Evolutionary conservation across 1,140 invertebrate genomes (phyloP), one percentile per base, ranked within the genome.

Genomic region (Drosophila seguyi): DNA sequence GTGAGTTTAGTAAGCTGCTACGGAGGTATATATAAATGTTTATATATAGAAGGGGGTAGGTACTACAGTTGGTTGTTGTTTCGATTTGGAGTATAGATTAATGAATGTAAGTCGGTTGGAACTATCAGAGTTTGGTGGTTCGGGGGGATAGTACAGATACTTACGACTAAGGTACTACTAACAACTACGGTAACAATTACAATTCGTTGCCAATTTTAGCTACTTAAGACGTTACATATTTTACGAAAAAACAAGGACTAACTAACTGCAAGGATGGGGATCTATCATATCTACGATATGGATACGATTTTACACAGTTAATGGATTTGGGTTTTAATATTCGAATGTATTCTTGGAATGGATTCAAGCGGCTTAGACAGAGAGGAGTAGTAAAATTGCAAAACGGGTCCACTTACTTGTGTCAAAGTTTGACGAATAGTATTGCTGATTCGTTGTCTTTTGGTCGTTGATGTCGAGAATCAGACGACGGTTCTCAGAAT

Each of bases 341-440:
- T 60, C 38, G 6, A 38, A 66, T 76, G 61, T 42, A 63, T 61
- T 44, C 14, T 68, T 18, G 31, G 22, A 25, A 69, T 66, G 72
- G 74, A 50, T 82, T 48, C 18, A 69, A 83, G 73, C 69, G 29
- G 71, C 71, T 47, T 75, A 68, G 56, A 53, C 61, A 66, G 41
- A 71, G 44, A 59, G 45, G 44, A 31, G 47, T 29, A 52, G 45
- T 36, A 25, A 80, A 75, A 78, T 78, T 71, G 78, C 39, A 63
- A 75, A 82, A 86, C 90, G 62, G 29, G 16, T 74, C 63, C 85
- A 93, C 94, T 94, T 93, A 96, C 95, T 95, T 72, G 94, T 94
- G 86, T 95, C 94, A 92, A 95, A 95, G 84, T 96, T 96, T 73
- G 95, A 95, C 90, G 95, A 95, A 71, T 95, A 94, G 78, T 95